These are phyloP conservation scores for Cryptus viduatorius DNA, from an alignment of 2,888 invertebrate species.

Conservation along the genomic window DNA sequence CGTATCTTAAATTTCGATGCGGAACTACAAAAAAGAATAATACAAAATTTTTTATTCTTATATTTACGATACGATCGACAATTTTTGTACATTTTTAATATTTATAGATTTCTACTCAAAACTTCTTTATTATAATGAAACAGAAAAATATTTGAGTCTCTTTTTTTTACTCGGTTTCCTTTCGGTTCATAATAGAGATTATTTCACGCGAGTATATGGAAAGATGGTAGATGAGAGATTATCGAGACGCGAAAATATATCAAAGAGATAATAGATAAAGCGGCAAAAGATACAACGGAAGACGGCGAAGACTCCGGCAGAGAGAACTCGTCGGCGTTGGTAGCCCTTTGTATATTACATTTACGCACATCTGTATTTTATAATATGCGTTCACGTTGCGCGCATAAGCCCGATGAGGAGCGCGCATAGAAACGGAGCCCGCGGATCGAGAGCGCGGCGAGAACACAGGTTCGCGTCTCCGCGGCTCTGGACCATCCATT, in stretches of 20 bases:
- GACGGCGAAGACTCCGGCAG: background rate
- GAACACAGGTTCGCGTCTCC: constrained; percentile 83
- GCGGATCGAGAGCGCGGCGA: constrained; percentile 78
- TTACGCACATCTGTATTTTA: constrained; percentile 25
- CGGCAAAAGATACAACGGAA: background rate
- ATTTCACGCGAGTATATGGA: background rate
- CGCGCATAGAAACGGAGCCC: constrained; percentile 41
- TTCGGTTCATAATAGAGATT: no score
- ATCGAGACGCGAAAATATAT: background rate
- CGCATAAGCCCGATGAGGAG: constrained; percentile 9
- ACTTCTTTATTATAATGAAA: no score
- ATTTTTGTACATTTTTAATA: no score
- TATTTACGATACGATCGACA: no score
- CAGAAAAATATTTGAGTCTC: no score
- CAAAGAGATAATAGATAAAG: constrained; percentile 21
- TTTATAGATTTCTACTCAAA: no score
- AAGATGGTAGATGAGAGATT: background rate
- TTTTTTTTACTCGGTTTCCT: no score
- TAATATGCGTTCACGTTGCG: constrained; percentile 12
- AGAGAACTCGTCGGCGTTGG: background rate
- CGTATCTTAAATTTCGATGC: background rate
- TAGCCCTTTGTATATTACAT: background rate
- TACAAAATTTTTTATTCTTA: no score
- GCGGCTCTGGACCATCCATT: constrained; percentile 83
- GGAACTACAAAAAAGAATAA: no score